Evolutionary conservation across 2,888 invertebrate genomes (phyloP), one percentile per base, ranked within the genome.

Genomic region (Caenorhabditis sp.): DNA sequence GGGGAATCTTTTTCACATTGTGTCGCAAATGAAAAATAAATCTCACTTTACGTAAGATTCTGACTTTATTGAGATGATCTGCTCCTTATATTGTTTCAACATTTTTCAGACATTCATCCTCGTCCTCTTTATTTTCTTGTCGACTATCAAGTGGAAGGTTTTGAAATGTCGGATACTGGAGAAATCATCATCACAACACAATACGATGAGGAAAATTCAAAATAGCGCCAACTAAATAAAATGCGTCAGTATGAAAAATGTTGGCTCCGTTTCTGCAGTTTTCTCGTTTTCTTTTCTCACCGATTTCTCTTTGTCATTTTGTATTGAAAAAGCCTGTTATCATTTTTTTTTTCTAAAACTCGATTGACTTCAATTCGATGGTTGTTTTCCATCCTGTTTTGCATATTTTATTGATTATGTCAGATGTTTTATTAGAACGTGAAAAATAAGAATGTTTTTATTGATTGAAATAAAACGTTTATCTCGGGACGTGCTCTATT

Each of bases 131-230:
- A 64, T 43, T 72, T 76, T 27, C 61, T 66, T 6, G 65, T 67
- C 50, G 76, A 72, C 27, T 76, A 69, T 31, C 63, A 73, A 53
- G 65, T 69, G 2, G 73, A 73, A 55, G 66, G 62, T 10, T 73
- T 69, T 43, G 73, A 68, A 51, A 61, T 67, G 43, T 58, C 54
- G 17, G 67, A 72, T 58, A 67, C 67, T 17, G 67, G 72, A 14
- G 72, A 67, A 55, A 54, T 67, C 43, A 62, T 55, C 58, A 3
- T 43, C 14, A 17, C 14, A 17, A 43, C 17, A 10, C 43, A 6
- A 43, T 10, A 21, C 24, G 24, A 55, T 12, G 43, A 43, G 43
- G 17, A 43, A 17, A 43, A 43, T 43, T 43, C 43, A 43, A 43
- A 43, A 6, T 43, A 43, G 43, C 43, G 43, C 12, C 43, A 17